Base-by-base conservation (phyloP, 2,888 invertebrate species). In the Andrena dorsata region DNA sequence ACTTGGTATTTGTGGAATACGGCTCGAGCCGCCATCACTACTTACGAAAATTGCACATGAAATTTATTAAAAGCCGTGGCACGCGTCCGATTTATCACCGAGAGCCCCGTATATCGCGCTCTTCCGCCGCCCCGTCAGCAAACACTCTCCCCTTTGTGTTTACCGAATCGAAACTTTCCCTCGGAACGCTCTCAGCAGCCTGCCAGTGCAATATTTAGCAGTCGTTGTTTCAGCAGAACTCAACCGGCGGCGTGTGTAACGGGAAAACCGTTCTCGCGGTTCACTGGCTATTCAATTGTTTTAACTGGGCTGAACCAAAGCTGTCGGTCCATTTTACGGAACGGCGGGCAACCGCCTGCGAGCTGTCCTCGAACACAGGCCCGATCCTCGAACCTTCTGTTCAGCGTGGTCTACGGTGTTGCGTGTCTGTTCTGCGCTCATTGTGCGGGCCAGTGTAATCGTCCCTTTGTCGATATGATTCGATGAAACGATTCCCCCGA, bases 401-500 rank as follows among this genome's bases (percentile, higher is more conserved):
- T 23, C 35, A 10, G 58, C 20, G 53, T 49, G 8, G 23, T 26
- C 47, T 63, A 49, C 51, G 58, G 63, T 53, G 53, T 63, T 49
- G 70, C 28, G 66, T 68, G 35, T 73, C 73, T 63, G 72, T 16
- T 32, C 53, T 8, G 64, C 64, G 28, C 56, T 65, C 53, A 63
- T 65, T 41, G 63, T 30, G 28, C 47, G n/a, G 30, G 20, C 13
- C 30, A 2, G 47, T 75, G 58, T 49, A 76, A 76, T 61, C 75
- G 69, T n/a, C 51, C 70, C 41, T 82, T 82, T 69, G 26, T 63
- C 28, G 47, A 26, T 3, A 13, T 32, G 47, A 65, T 47, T 76
- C 72, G 72, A 47, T 28, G 49, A 30, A 76, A 71, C 51, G 69
- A 75, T 69, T 61, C 35, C 61, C 51, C 20, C 32, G 60, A 13